phyloP scores from a whole-genome alignment of 2,797 vertebrate genomes.

The Lithobates pipiens region DNA sequence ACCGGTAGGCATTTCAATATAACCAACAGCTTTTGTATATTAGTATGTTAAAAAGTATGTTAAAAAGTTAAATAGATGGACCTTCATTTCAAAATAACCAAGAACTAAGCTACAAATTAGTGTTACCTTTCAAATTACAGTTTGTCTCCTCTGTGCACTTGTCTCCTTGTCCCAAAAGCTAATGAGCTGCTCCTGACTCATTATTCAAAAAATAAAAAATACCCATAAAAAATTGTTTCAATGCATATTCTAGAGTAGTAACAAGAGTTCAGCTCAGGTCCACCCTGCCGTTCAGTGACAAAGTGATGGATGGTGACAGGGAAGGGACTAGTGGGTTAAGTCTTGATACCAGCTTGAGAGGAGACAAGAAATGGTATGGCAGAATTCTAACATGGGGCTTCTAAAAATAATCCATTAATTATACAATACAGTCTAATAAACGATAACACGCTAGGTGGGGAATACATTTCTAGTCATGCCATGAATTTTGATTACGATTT shows the following conservation, averaged over 20 bases:
- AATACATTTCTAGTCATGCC: constrained; percentile 7
- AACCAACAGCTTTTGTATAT: not conserved
- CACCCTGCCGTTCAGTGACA: constrained; percentile 71
- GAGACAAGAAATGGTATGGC: constrained; percentile 21
- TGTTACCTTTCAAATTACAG: constrained; percentile 96
- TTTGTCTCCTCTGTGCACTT: constrained; percentile 72
- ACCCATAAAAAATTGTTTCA: constrained; percentile 80
- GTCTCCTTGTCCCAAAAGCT: constrained; percentile 78
- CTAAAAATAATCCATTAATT: constrained; percentile 34
- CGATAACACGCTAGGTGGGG: not conserved
- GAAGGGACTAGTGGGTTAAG: constrained; percentile 19
- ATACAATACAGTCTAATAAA: constrained; percentile 41
- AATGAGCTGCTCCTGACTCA: constrained; percentile 95
- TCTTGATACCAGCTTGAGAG: constrained; percentile 50
- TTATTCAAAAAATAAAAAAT: constrained; percentile 90
- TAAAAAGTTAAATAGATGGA: not conserved
- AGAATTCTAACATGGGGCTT: constrained; percentile 36
- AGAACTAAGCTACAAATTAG: constrained; percentile 80
- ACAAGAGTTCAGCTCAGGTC: constrained; percentile 76
- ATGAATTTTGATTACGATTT: constrained; percentile 10
- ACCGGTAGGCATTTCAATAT: too few species aligned
- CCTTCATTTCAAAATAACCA: not conserved
- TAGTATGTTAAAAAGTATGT: too few species aligned
- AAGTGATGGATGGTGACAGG: constrained; percentile 43
- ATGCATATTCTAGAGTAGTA: constrained; percentile 76